Conservation (phyloP, 1,140 invertebrate genomes). For the Potamilus streckersoni region DNA sequence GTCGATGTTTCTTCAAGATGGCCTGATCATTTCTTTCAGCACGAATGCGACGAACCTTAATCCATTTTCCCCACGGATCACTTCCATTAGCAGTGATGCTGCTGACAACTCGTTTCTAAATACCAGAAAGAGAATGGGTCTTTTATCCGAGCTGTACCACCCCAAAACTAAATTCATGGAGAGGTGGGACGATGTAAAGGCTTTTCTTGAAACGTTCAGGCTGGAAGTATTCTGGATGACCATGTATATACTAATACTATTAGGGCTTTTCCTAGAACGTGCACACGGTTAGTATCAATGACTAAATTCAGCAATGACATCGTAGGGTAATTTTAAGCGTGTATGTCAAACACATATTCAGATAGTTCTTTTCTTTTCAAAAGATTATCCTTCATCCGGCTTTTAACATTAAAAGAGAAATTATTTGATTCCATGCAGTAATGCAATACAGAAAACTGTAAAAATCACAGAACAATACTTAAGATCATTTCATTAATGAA, state of each 20-base stretch:
- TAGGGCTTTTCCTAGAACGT: conserved; percentile 93
- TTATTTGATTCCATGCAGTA: background rate
- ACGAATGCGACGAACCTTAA: background rate
- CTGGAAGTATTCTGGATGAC: conserved; percentile 99
- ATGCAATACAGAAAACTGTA: background rate
- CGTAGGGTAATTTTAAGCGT: background rate
- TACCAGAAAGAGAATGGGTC: background rate
- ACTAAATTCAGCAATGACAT: background rate
- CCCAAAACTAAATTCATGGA: background rate
- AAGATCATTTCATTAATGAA: no score
- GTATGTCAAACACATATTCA: background rate
- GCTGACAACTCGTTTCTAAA: background rate
- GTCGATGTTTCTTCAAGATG: no score
- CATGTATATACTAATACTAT: conserved; percentile 94
- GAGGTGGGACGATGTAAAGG: conserved; percentile 77
- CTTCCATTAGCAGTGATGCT: background rate
- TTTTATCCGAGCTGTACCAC: background rate
- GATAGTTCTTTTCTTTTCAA: background rate
- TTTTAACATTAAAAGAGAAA: background rate
- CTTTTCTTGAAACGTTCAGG: conserved; percentile 85
- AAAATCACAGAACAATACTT: no score
- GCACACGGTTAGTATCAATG: conserved; percentile 86
- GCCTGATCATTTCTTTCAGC: no score
- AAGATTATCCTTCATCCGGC: background rate
- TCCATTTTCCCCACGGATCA: background rate